These are phyloP conservation scores for Morpho helenor DNA, from an alignment of 2,888 invertebrate genomes.

Conservation along the genomic window DNA sequence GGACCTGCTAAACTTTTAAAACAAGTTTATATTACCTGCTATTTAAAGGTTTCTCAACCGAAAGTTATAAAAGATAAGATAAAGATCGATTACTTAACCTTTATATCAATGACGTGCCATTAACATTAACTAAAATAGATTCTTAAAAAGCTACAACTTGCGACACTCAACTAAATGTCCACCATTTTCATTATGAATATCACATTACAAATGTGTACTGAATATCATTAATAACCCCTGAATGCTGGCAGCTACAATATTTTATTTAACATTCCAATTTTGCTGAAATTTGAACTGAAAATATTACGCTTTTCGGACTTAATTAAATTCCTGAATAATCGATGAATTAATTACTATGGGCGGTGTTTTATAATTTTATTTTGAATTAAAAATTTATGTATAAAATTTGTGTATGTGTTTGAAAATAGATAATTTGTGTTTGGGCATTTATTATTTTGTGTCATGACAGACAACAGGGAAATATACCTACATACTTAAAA, in stretches of 20 bases:
- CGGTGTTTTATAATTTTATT: too few relatives aligned
- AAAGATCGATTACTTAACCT: background rate
- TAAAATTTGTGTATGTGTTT: too few relatives aligned
- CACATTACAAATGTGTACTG: background rate
- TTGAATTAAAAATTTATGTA: too few relatives aligned
- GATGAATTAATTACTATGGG: background rate
- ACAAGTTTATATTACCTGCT: conserved; percentile 10
- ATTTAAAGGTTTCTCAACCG: background rate
- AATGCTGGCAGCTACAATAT: conserved; percentile 8
- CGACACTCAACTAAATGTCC: too few relatives aligned
- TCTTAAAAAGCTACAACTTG: too few relatives aligned
- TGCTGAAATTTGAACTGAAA: conserved; percentile 7
- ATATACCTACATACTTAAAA: too few relatives aligned
- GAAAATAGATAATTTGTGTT: too few relatives aligned
- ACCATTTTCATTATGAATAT: background rate
- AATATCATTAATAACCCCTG: conserved; percentile 7
- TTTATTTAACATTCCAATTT: conserved; percentile 8
- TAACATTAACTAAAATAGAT: too few relatives aligned
- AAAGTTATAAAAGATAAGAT: background rate
- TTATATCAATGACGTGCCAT: too few relatives aligned
- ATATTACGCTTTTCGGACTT: conserved; percentile 1
- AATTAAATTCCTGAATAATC: conserved; percentile 7
- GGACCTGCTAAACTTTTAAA: conserved; percentile 11
- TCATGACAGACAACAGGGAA: too few relatives aligned
- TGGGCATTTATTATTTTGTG: too few relatives aligned